Evolutionary conservation across 2,113 vertebrate species (phyloP).

Genomic region (Callochromis pleurospilus): DNA sequence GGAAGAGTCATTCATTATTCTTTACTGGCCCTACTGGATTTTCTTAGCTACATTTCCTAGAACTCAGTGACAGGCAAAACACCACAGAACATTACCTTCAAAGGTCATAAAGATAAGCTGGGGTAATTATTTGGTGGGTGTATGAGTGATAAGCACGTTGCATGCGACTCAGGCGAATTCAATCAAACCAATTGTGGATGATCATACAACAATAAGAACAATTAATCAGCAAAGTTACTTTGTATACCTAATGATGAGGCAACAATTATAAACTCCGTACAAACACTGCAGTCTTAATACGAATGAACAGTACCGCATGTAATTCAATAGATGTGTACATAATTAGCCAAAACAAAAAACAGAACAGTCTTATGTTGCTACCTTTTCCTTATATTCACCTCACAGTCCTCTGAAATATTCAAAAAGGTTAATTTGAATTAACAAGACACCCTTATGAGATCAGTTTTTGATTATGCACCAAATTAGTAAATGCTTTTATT

Average conservation of each 20-base stretch:
- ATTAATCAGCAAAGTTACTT: slow-evolving; percentile 19
- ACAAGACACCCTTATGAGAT: slow-evolving; percentile 2
- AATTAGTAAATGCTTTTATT: slow-evolving; percentile 2
- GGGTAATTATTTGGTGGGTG: slow-evolving; percentile 34
- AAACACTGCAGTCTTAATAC: neutral
- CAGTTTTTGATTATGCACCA: neutral
- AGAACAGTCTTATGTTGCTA: neutral
- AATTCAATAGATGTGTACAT: slow-evolving; percentile 18
- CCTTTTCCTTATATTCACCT: neutral
- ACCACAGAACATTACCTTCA: slow-evolving; percentile 1
- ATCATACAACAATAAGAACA: slow-evolving; percentile 14
- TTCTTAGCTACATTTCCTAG: neutral
- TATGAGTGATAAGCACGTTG: slow-evolving; percentile 27
- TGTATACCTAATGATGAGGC: neutral
- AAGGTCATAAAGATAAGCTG: slow-evolving; percentile 45
- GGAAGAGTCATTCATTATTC: neutral
- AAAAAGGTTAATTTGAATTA: neutral
- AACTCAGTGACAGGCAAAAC: neutral
- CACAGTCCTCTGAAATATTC: slow-evolving; percentile 24
- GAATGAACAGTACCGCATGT: neutral
- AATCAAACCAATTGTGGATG: slow-evolving; percentile 25
- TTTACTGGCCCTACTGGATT: slow-evolving; percentile 1
- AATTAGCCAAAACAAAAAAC: slow-evolving; percentile 27
- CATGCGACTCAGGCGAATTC: slow-evolving; percentile 17
- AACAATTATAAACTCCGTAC: neutral